phyloP scores from a whole-genome alignment of 2,113 vertebrate genomes.

The Heterocephalus glaber region DNA sequence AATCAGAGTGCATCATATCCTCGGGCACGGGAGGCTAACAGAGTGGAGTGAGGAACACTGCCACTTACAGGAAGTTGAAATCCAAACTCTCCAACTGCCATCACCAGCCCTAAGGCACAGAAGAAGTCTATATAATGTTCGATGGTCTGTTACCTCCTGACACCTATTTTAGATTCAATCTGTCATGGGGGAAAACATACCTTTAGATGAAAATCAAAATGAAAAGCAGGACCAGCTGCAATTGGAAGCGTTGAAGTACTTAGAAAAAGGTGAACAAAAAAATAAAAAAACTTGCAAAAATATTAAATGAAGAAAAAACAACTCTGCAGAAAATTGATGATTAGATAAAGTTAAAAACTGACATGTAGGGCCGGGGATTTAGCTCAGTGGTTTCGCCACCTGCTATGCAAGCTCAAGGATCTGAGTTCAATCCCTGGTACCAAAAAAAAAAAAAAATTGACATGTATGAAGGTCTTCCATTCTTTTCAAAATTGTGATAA shows the following conservation, averaged over 20 bases:
- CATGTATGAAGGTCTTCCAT: slow-evolving; percentile 90
- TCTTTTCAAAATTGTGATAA: slow-evolving; percentile 89
- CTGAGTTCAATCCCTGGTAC: too few species aligned
- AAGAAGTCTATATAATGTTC: slow-evolving; percentile 97
- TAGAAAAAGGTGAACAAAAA: slow-evolving; percentile 95
- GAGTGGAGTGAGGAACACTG: slow-evolving; percentile 84
- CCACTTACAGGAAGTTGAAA: slow-evolving; percentile 92
- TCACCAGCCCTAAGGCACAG: slow-evolving; percentile 96
- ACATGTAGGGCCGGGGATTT: too few species aligned
- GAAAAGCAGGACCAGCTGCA: slow-evolving; percentile 93
- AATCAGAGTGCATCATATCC: slow-evolving; percentile 93
- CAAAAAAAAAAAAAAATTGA: too few species aligned
- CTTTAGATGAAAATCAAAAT: slow-evolving; percentile 93
- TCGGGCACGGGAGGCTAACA: slow-evolving; percentile 93
- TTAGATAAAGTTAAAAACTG: slow-evolving; percentile 89
- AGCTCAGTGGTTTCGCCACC: too few species aligned
- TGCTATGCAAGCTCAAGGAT: too few species aligned
- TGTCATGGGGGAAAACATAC: slow-evolving; percentile 93
- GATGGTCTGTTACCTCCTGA: slow-evolving; percentile 92
- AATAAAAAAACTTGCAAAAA: slow-evolving; percentile 89
- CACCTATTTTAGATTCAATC: slow-evolving; percentile 95
- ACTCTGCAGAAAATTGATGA: slow-evolving; percentile 89
- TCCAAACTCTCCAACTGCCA: slow-evolving; percentile 93
- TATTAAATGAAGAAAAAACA: slow-evolving; percentile 91
- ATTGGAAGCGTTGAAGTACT: slow-evolving; percentile 90